A percentile compares a stretch with the other conserved stretches of the same genome.
Conservation (phyloP, 2,113 vertebrate species). For the Myotis brandtii region DNA sequence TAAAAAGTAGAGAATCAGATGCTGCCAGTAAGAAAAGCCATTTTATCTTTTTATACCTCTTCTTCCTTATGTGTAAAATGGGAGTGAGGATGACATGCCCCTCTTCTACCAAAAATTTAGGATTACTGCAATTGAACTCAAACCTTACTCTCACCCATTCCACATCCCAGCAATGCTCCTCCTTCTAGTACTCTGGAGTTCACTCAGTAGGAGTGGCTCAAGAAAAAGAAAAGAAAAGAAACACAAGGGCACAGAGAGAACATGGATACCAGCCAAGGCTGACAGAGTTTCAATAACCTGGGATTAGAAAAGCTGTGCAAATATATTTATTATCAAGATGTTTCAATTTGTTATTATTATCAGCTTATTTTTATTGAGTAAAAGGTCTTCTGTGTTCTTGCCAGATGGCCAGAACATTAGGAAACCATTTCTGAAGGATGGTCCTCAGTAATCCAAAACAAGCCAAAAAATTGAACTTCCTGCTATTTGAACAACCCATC, state of each 20-base stretch:
- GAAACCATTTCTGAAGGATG: constrained; percentile 66
- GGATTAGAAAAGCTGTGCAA: constrained; percentile 75
- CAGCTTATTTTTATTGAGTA: constrained; percentile 66
- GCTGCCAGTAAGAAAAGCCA: constrained; percentile 15
- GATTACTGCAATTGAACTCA: background rate
- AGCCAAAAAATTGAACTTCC: constrained; percentile 58
- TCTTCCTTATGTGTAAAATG: constrained; percentile 7
- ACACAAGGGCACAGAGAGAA: constrained; percentile 60
- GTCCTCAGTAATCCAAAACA: constrained; percentile 59
- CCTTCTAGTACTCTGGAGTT: background rate
- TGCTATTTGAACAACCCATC: constrained; percentile 51
- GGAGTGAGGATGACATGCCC: background rate
- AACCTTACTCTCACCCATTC: background rate
- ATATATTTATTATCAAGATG: constrained; percentile 79
- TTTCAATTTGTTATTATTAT: constrained; percentile 75
- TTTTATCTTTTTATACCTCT: constrained; percentile 37
- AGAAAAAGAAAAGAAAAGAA: constrained; percentile 45
- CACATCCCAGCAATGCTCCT: background rate
- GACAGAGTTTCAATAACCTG: constrained; percentile 75
- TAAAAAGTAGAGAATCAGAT: constrained; percentile 44
- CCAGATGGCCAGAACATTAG: constrained; percentile 65
- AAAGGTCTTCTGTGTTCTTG: constrained; percentile 60
- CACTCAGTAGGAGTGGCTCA: constrained; percentile 50
- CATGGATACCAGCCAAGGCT: constrained; percentile 71
- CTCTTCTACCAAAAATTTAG: background rate